Base-by-base conservation (phyloP, 2,888 invertebrate genomes). In the Trichopria drosophilae region DNA sequence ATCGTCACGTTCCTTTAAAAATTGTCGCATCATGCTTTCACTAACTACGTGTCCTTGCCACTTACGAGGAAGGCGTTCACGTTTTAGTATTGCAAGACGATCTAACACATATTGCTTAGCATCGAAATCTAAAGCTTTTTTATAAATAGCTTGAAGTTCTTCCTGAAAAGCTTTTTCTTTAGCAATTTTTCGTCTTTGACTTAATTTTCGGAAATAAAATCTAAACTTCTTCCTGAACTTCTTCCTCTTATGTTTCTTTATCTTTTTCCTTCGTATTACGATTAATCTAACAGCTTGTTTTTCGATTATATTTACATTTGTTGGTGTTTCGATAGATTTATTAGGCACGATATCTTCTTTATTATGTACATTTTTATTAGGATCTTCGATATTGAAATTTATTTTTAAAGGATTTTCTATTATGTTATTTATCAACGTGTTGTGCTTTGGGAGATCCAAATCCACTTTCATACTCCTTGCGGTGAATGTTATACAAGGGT, bases 171-270 rank as follows among this genome's bases (percentile, higher is more conserved):
- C 77, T 66, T 88, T 92, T 68, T 93, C 92, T 69, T 86, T 91
- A 35, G 79, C 79, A 67, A 86, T 77, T 66, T 87, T 86, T 42
- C 90, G 81, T 15, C 81, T 83, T 64, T 86, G 84, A 47, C 72
- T 75, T 58, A 82, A 82, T 75, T 87, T 87, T 1, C 84, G 85
- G 84, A 87, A 87, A 55, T 82, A 82, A 72, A 84, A 86, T 64
- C 85, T 85, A 88, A 90, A 88, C 65, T 80, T 83, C 69, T 88
- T 91, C 58, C 88, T 80, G 45, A 90, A 77, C 75, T 93, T 93
- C 71, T 77, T 86, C 35, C 88, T 77, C 71, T 92, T 88, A 68
- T 93, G 93, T 63, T 87, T 90, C 73, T 86, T 90, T 90, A 94
- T 93, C 76, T 93, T 93, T 44, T 83, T 82, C 40, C 85, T 79